These are phyloP conservation scores for Phymorhynchus buccinoides DNA, from an alignment of 1,140 invertebrate genomes.

Conservation along the genomic window DNA sequence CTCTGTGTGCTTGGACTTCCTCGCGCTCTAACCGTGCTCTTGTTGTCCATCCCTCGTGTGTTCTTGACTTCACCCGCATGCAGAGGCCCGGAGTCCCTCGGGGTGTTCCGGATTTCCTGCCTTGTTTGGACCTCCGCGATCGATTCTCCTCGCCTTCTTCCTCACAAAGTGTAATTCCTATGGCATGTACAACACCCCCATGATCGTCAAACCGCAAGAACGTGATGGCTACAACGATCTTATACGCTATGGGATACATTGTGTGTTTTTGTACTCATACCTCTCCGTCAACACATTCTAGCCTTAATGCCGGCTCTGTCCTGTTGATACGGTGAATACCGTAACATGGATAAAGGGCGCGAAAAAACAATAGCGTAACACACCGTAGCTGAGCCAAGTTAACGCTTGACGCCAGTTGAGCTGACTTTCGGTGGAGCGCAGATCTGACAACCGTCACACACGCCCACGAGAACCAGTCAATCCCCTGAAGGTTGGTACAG, in stretches of 20 bases:
- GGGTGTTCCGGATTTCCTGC: too few species aligned
- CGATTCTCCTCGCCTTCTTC: background rate
- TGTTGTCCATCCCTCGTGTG: background rate
- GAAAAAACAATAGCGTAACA: background rate
- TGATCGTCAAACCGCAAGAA: background rate
- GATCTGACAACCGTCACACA: background rate
- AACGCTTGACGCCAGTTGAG: background rate
- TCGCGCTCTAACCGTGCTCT: background rate
- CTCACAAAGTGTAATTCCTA: background rate
- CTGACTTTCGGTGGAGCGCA: background rate
- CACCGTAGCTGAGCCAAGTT: background rate
- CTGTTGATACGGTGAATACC: background rate
- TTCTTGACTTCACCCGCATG: background rate
- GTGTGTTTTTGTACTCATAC: background rate
- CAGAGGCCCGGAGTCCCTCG: too few species aligned
- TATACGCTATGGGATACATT: background rate
- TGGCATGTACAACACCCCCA: background rate
- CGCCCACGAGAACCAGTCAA: background rate
- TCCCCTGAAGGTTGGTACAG: background rate
- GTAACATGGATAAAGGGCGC: background rate
- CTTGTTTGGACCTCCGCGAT: too few species aligned
- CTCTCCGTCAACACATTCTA: background rate
- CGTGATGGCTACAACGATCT: background rate
- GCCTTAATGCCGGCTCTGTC: background rate
- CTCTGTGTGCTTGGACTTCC: too few species aligned